Percentiles rank a stretch among this genome's conserved stretches.
These are phyloP conservation scores for Edolisoma coerulescens DNA, from an alignment of 2,113 vertebrate genomes.

Conservation along the genomic window DNA sequence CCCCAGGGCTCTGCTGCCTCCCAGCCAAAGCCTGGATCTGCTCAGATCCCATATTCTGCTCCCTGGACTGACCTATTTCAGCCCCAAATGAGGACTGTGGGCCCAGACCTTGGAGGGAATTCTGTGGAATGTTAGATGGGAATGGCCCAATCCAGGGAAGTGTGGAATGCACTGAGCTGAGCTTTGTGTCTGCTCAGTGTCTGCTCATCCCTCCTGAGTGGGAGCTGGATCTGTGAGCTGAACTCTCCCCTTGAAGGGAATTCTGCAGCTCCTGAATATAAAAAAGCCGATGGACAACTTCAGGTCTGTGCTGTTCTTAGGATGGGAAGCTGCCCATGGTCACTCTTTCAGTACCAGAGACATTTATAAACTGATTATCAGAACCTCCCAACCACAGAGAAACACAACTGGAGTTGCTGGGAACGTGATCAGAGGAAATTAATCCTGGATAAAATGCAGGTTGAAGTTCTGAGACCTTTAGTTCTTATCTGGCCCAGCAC, in stretches of 20 bases:
- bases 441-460: constrained; percentile 20
- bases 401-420: background rate
- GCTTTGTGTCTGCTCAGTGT: too few species aligned
- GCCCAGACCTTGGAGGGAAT: background rate
- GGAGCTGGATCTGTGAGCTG: background rate
- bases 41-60: background rate
- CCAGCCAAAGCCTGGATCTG: background rate
- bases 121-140: background rate
- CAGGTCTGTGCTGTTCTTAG: background rate
- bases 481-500: background rate
- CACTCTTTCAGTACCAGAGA: background rate
- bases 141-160: background rate
- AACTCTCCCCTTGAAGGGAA: background rate
- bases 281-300: background rate
- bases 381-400: background rate
- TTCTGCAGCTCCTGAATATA: background rate
- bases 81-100: background rate
- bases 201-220: background rate
- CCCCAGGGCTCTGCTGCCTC: background rate
- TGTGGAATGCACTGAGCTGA: background rate
- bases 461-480: background rate
- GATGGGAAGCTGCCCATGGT: background rate
- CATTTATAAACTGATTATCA: background rate
- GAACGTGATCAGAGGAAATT: constrained; percentile 44
- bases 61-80: background rate